Base-by-base conservation (phyloP, 2,113 vertebrate genomes). In the Haemorhous mexicanus region DNA sequence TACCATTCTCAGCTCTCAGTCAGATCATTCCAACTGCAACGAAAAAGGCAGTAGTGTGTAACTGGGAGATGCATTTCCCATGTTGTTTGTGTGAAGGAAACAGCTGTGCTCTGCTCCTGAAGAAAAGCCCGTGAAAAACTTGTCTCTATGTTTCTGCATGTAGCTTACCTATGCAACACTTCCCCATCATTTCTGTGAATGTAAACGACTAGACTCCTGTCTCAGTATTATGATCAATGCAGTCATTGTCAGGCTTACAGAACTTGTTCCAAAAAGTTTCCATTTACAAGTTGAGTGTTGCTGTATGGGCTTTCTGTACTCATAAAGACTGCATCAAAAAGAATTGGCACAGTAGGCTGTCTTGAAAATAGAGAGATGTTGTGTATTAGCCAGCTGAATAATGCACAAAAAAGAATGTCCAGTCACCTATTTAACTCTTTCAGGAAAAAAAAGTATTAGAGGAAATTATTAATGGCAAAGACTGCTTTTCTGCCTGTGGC, bases 261-360 rank as follows among this genome's bases (percentile, higher is more conserved):
- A 98, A 92, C 56, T 75, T 93, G 74, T 96, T 98, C 95, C 94
- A 97, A 90, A 73, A 97, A 90, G 69, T 97, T 98, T 97, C 97
- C 61, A 56, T 96, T 97, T 97, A 95, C 95, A 88, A 96, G 95
- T 97, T 97, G 89, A 96, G 94, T 87, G 87, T 94, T 94, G 85
- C 55, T 97, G 74, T 97, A 94, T 97, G 91, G 92, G 81, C 92
- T 96, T 97, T 96, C 96, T 97, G 94, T 96, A 88, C 55, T 90
- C 50, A 44, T 73, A 90, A 97, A 96, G 95, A 75, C 53, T 1
- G 5, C 87, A 90, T 84, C 75, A 94, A 93, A 97, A 97, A 95
- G 58, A 93, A 93, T 23, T 93, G 75, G 91, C 94, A 97, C 61
- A 94, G 86, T 56, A 77, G 93, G 8, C 69, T 75, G 17, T 70